Evolutionary conservation across 1,140 invertebrate genomes (phyloP), one percentile per base, ranked within the genome.

Genomic region (Cryptotermes secundus): DNA sequence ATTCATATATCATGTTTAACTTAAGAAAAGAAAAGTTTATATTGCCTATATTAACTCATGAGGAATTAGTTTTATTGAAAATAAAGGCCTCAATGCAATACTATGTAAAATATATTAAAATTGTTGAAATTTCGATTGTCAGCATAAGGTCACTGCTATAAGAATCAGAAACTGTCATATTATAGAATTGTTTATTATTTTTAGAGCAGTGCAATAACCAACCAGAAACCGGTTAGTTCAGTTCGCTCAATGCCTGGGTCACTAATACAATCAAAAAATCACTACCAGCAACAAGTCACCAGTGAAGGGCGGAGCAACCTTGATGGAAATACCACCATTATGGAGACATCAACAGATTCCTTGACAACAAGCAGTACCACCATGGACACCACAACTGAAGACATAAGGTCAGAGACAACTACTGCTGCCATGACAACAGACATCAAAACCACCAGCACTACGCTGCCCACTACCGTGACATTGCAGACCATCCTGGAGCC

Each of bases 401-500:
- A 84, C 83, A 84, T 82, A 80, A 85, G 38, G 72, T 83, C 81
- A 84, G 79, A 85, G 59, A 85, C 72, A 84, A 85, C 84, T 22
- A 84, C 83, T 38, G 83, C 49, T 59, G 85, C 81, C 81, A 53
- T 6, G n/a, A 72, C 59, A 19, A 83, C 83, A 83, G 83, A 72
- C 3, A 45, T 6, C 31, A 34, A 24, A 35, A 34, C n/a, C n/a
- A 42, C 34, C 34, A 83, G 45, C 12, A 53, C 49, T 7, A 34
- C 22, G 10, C 31, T 24, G 34, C 19, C 34, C n/a, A 72, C 83
- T 38, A 83, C 83, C 0, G 14, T 42, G 22, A 7, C 31, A 2
- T 22, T 59, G 83, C 59, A 72, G 34, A 42, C 45, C 34, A 36
- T 42, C 9, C 34, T 35, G 42, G 59, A 49, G 38, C 7, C 82